phyloP scores from a whole-genome alignment of 2,113 vertebrate species.

The Brienomyrus longianalis region DNA sequence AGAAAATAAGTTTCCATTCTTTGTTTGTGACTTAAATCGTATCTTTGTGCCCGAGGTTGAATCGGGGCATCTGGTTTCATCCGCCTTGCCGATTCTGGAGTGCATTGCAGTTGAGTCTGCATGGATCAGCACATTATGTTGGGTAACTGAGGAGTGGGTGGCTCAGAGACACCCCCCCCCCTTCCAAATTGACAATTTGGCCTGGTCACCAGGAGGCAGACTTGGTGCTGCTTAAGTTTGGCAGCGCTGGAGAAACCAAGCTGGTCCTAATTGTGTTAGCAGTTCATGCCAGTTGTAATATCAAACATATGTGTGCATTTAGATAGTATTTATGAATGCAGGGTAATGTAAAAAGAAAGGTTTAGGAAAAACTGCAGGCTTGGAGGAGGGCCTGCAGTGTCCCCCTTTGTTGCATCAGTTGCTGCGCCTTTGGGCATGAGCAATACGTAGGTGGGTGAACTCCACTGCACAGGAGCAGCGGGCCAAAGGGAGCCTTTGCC shows the following conservation, averaged over 20 bases:
- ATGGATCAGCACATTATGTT: not conserved
- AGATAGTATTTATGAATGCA: not conserved
- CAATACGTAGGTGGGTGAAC: not conserved
- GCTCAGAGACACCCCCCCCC: not conserved
- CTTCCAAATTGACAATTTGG: not conserved
- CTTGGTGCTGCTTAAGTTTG: not conserved
- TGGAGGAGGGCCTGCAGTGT: not conserved
- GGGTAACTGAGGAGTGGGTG: not conserved
- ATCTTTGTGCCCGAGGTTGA: not conserved
- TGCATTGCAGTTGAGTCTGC: not conserved
- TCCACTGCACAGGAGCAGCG: not conserved
- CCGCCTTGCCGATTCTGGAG: not conserved
- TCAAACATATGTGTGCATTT: not conserved
- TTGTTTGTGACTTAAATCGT: not conserved
- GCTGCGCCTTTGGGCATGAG: not conserved
- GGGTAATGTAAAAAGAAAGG: not conserved
- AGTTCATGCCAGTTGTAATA: not conserved
- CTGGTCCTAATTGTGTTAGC: not conserved
- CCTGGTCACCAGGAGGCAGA: not conserved
- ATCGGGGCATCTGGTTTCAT: not conserved
- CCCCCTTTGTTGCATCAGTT: not conserved
- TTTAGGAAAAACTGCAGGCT: not conserved
- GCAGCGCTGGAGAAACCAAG: not conserved
- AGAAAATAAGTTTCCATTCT: not conserved
- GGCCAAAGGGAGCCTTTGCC: not conserved